Evolutionary conservation across 2,888 invertebrate genomes (phyloP), one percentile per base, ranked within the genome.

Genomic region (Nomada goodeniana): DNA sequence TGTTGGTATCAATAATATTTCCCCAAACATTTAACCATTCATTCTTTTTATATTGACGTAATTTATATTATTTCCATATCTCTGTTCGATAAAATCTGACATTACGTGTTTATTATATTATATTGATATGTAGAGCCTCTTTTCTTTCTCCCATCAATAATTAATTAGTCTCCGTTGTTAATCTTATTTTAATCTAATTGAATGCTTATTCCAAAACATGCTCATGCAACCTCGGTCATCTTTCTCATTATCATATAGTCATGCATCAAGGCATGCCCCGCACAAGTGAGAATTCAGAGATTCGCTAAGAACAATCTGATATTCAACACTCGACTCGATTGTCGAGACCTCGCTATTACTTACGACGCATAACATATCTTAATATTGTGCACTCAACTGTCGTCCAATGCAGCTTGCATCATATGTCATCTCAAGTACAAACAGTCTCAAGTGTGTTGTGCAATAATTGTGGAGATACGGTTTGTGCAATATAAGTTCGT

Each of bases 251-350:
- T 87, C 69, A 82, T 83, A 78, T 86, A 88, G 85, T 83, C 90
- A 89, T 90, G 88, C 90, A 88, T 87, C 86, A 79, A 63, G 79
- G 82, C 90, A 89, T 90, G 90, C 89, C 85, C 81, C 76, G 75
- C 72, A 52, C 65, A 77, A 74, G 67, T 71, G 57, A 70, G 72
- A 86, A 84, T 75, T 73, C 73, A 65, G 61, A 65, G 88, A 79
- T 75, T 78, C 81, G 80, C 82, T 82, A 83, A 82, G 68, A 82
- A 84, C 86, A 80, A 76, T 81, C 68, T 63, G 71, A 69, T 80
- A 76, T 82, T 65, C 50, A 77, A 52, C 11, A 29, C 73, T 57
- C 69, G 77, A 79, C 69, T 68, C 55, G 44, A 59, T 63, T 78
- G 64, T 42, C 76, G 74, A 36, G 67, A 76, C 72, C 74, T 75